Conservation (phyloP, 2,888 invertebrate genomes). For the Campoplex nolae region DNA sequence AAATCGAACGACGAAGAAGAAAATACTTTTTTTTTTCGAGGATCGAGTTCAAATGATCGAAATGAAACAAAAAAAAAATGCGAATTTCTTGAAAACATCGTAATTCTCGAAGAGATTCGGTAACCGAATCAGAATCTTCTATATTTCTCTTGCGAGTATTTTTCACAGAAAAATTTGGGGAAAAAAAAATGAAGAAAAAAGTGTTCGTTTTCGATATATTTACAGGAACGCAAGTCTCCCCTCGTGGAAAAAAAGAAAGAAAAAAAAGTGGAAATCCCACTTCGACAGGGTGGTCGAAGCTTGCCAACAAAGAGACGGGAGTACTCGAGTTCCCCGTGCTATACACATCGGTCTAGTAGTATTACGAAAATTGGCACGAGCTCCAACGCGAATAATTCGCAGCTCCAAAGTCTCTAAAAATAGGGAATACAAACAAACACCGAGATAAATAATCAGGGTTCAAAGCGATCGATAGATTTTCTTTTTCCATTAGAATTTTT, state of each 20-base stretch:
- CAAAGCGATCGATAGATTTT: no score
- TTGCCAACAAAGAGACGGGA: constrained; percentile 46
- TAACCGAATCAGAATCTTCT: no score
- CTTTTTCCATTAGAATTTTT: no score
- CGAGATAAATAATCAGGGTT: not conserved
- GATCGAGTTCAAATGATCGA: no score
- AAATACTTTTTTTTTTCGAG: no score
- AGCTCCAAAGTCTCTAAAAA: constrained; percentile 45
- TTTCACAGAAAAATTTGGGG: not conserved
- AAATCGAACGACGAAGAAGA: no score
- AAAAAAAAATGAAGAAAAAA: not conserved
- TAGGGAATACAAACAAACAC: constrained; percentile 21
- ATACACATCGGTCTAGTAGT: constrained; percentile 20
- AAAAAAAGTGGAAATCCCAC: constrained; percentile 5
- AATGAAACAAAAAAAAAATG: no score
- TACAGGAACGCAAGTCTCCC: not conserved
- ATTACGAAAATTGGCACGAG: constrained; percentile 53
- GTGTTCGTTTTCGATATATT: not conserved
- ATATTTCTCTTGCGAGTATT: not conserved
- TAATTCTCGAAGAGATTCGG: no score
- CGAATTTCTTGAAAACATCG: no score
- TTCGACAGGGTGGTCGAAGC: constrained; percentile 6
- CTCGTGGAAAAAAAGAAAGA: not conserved
- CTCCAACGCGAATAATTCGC: constrained; percentile 32
- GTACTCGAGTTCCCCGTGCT: constrained; percentile 31